Conservation (phyloP, 2,113 vertebrate genomes). For the Pitta sordida region DNA sequence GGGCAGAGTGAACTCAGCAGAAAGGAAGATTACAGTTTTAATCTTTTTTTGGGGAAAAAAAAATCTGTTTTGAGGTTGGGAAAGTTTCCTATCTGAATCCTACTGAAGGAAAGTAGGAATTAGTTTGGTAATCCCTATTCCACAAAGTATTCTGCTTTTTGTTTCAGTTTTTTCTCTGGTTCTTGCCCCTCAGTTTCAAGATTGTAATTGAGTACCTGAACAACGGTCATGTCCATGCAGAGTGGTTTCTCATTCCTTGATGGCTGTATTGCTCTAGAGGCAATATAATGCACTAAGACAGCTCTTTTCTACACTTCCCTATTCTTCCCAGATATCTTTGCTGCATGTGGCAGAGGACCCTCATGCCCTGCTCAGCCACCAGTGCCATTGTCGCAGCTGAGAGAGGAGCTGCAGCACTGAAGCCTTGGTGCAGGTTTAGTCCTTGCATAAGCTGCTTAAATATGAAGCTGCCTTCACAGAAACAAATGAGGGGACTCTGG, state of each 20-base stretch:
- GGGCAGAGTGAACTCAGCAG: neutral
- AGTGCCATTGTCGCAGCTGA: no score
- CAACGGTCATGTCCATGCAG: neutral
- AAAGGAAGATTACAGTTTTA: neutral
- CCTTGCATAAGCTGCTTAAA: neutral
- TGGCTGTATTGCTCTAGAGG: neutral
- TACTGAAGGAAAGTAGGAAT: neutral
- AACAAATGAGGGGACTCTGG: neutral
- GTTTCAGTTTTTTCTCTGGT: neutral
- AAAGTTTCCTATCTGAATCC: neutral
- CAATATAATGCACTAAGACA: no score
- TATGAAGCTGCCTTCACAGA: neutral
- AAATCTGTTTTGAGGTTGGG: neutral
- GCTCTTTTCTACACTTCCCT: no score
- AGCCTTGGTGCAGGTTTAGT: neutral
- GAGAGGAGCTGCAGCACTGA: neutral
- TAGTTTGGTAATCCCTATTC: neutral
- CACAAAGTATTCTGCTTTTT: neutral
- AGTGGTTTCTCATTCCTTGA: neutral
- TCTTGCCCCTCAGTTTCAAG: neutral
- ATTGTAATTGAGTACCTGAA: neutral
- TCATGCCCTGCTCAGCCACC: neutral
- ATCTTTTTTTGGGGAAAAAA: neutral
- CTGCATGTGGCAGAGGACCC: neutral
- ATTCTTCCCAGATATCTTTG: accelerated